Evolutionary conservation across 2,888 invertebrate genomes (phyloP).

Genomic region (Nemurella pictetii): DNA sequence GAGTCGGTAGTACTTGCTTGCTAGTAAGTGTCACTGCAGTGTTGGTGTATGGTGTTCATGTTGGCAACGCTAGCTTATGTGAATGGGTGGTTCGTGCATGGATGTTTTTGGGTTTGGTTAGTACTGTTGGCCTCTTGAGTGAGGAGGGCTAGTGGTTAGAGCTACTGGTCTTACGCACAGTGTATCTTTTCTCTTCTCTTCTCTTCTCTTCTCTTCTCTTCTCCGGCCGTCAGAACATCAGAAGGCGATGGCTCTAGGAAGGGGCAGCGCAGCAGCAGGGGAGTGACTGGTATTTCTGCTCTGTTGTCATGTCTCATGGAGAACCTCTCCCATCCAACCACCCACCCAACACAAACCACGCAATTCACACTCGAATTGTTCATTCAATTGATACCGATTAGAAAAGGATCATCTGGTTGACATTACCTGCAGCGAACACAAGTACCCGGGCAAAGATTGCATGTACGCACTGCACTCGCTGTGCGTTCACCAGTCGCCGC

Average conservation of each 20-base stretch:
- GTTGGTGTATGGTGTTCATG: too few species aligned
- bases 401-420: neutral
- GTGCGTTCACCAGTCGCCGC: neutral
- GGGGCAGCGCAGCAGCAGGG: slow-evolving; percentile 26
- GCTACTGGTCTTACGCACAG: neutral
- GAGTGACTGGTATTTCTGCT: slow-evolving; percentile 32
- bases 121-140: slow-evolving; percentile 27
- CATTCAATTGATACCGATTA: neutral
- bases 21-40: neutral
- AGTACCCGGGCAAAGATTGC: neutral
- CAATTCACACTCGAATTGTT: slow-evolving; percentile 17
- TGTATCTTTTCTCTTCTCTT: neutral
- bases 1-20: neutral
- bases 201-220: neutral
- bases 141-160: slow-evolving; percentile 6
- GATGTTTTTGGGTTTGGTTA: slow-evolving; percentile 25
- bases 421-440: neutral
- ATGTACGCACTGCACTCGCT: neutral
- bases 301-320: slow-evolving; percentile 28
- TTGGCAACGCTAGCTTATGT: neutral
- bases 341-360: slow-evolving; percentile 4
- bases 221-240: neutral
- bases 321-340: slow-evolving; percentile 14
- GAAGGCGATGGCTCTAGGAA: neutral
- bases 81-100: neutral